A percentile compares a stretch with the other conserved stretches of the same genome.
These are phyloP conservation scores for Leptinotarsa haldemani DNA, from an alignment of 2,888 invertebrate genomes.

Conservation along the genomic window DNA sequence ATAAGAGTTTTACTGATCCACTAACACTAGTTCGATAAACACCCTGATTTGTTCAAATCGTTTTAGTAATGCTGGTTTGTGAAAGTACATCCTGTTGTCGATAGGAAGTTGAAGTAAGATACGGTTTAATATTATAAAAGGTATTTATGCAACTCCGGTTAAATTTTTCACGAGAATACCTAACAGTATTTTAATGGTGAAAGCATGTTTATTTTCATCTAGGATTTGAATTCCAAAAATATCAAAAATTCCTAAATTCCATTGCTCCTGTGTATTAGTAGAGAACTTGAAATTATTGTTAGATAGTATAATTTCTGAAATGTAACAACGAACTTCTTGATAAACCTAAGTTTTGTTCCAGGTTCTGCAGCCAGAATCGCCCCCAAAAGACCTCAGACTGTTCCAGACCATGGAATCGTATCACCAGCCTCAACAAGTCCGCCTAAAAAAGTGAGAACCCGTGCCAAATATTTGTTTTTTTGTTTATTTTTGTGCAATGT, in stretches of 20 bases:
- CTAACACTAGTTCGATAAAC: too few relatives aligned
- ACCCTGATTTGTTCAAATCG: background rate
- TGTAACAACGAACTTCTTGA: background rate
- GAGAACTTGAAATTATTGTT: background rate
- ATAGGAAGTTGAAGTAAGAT: background rate
- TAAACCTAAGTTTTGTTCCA: conserved; percentile 56
- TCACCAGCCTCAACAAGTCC: conserved; percentile 66
- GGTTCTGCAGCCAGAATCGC: conserved; percentile 67
- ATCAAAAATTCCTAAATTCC: too few relatives aligned
- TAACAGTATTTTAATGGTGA: too few relatives aligned
- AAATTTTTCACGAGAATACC: too few relatives aligned
- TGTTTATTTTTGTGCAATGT: conserved; percentile 62
- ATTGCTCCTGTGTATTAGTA: too few relatives aligned
- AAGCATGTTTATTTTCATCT: too few relatives aligned
- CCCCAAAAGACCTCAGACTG: conserved; percentile 66
- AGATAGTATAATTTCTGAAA: background rate
- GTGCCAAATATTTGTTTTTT: conserved; percentile 26
- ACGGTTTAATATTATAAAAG: background rate
- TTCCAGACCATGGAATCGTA: conserved; percentile 64
- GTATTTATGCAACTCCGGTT: background rate
- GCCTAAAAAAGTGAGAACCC: conserved; percentile 66
- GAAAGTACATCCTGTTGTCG: background rate
- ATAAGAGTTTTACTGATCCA: background rate
- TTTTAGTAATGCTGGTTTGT: background rate
- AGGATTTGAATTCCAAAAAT: background rate